A percentile compares a stretch with the other conserved stretches of the same genome.
phyloP scores from a whole-genome alignment of 2,888 invertebrate species.

The Trileptium ribeirensis region DNA sequence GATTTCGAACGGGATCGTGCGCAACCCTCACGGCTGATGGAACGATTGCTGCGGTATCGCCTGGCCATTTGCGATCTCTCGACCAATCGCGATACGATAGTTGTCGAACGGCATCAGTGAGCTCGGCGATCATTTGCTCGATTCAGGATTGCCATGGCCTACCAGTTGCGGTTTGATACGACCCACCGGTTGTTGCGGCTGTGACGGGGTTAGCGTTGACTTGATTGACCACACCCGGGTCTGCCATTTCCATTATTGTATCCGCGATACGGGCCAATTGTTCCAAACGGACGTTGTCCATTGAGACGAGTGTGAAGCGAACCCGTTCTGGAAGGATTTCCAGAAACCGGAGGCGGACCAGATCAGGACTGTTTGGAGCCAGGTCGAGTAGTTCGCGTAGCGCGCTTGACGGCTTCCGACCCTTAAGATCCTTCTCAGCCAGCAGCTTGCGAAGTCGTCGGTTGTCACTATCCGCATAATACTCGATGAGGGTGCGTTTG shows the following conservation, averaged over 20 bases:
- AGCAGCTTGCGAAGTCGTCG: conserved; percentile 1
- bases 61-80: background rate
- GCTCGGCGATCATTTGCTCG: background rate
- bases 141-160: background rate
- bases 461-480: conserved; percentile 14
- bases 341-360: conserved; percentile 1
- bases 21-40: background rate
- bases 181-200: background rate
- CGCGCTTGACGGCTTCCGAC: background rate
- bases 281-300: background rate
- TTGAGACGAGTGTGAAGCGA: background rate
- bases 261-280: conserved; percentile 2
- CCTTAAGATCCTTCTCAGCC: background rate
- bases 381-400: background rate
- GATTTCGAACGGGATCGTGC: background rate
- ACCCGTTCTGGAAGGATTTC: conserved; percentile 11
- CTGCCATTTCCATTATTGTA: background rate
- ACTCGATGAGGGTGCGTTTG: background rate
- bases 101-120: background rate
- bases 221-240: background rate
- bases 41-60: background rate
- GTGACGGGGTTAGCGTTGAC: background rate
- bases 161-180: no score
- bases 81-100: background rate
- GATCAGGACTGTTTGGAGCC: conserved; percentile 3